These are phyloP conservation scores for Petrocephalus microphthalmus DNA, from an alignment of 2,113 vertebrate genomes.

Conservation along the genomic window DNA sequence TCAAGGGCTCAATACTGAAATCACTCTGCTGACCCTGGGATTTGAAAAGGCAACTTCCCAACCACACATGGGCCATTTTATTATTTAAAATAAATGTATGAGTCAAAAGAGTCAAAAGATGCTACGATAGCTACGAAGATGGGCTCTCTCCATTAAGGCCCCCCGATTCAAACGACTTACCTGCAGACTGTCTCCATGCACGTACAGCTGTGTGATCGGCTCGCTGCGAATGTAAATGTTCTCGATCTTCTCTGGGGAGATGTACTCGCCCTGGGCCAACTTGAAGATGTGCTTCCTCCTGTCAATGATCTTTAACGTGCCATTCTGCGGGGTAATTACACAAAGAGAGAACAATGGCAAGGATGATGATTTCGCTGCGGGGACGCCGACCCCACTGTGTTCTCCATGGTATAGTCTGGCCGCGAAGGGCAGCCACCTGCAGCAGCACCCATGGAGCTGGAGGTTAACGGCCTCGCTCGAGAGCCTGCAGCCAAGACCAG, in stretches of 20 bases:
- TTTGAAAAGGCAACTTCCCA: not conserved
- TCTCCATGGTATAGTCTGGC: not conserved
- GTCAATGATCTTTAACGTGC: conserved; percentile 93
- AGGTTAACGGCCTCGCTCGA: not conserved
- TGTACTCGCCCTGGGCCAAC: conserved; percentile 94
- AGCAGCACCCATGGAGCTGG: not conserved
- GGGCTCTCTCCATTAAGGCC: not conserved
- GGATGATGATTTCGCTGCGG: not conserved
- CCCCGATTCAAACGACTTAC: conserved; percentile 44
- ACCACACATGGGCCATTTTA: not conserved
- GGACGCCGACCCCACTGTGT: too few species aligned
- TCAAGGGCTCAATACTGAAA: not conserved
- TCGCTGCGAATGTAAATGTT: conserved; percentile 93
- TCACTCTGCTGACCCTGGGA: not conserved
- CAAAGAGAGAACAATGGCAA: not conserved
- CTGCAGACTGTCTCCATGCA: conserved; percentile 95
- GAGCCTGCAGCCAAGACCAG: not conserved
- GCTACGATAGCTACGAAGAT: not conserved
- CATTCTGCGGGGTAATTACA: conserved; percentile 64
- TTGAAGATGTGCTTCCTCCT: conserved; percentile 99
- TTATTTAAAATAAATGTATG: too few species aligned
- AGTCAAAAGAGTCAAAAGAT: too few species aligned
- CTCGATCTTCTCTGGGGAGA: conserved; percentile 96
- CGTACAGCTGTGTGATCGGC: conserved; percentile 83
- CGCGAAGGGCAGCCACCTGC: not conserved